A percentile compares a stretch with the other conserved stretches of the same genome.
Conservation (phyloP, 1,140 invertebrate species). For the Cotesia glomerata region DNA sequence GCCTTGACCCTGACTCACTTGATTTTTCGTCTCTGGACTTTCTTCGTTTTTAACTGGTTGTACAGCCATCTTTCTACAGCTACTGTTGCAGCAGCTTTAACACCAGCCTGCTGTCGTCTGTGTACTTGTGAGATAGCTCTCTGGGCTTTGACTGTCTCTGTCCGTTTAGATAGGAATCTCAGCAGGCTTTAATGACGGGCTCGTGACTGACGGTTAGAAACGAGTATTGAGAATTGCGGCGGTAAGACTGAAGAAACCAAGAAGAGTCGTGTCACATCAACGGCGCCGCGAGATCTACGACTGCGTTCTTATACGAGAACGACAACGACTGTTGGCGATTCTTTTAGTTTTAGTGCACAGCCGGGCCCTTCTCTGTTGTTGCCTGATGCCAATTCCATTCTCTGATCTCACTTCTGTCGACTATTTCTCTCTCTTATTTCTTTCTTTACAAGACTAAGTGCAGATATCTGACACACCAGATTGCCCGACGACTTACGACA, state of each 20-base stretch:
- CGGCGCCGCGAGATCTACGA: conserved; percentile 56
- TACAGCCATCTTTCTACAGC: background rate
- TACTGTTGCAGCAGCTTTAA: conserved; percentile 17
- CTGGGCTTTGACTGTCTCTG: conserved; percentile 34
- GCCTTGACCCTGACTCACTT: conserved; percentile 46
- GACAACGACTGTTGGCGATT: conserved; percentile 28
- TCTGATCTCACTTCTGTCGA: no score
- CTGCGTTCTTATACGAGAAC: conserved; percentile 29
- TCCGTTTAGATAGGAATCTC: conserved; percentile 54
- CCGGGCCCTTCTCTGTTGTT: conserved; percentile 9
- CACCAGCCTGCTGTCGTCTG: conserved; percentile 24
- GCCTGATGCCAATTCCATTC: conserved; percentile 33
- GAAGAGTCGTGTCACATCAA: conserved; percentile 52
- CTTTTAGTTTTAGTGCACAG: conserved; percentile 42
- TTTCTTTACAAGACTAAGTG: no score
- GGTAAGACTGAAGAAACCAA: conserved; percentile 34
- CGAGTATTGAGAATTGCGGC: conserved; percentile 31
- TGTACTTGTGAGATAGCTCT: conserved; percentile 13
- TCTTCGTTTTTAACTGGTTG: no score
- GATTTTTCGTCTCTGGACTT: conserved; percentile 24
- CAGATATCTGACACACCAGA: no score
- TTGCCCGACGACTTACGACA: background rate
- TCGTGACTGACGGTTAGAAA: conserved; percentile 54
- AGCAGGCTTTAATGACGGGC: conserved; percentile 52
- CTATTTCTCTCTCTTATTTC: no score